Conservation (phyloP, 1,140 invertebrate species). For the Acyrthosiphon pisum region DNA sequence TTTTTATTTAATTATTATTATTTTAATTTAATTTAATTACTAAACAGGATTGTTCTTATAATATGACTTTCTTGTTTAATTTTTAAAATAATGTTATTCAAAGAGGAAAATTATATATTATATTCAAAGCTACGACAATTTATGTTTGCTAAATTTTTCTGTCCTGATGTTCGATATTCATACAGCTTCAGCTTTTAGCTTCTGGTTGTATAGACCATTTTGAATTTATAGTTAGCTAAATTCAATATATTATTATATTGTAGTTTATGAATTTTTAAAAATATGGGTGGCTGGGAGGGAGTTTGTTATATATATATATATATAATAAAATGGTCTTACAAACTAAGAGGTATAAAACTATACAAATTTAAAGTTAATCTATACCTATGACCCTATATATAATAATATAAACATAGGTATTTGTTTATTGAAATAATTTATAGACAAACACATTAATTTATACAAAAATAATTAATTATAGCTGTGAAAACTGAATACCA, state of each 20-base stretch:
- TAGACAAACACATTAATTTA: not conserved
- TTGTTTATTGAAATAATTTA: not conserved
- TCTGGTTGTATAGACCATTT: not conserved
- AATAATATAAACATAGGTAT: not conserved
- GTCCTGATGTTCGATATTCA: not conserved
- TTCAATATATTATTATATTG: not conserved
- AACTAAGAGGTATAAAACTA: not conserved
- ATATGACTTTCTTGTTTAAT: constrained; percentile 30
- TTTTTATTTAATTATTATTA: constrained; percentile 21
- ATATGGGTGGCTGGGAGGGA: not conserved
- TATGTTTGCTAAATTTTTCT: constrained; percentile 18
- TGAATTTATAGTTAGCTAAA: not conserved
- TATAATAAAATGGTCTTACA: not conserved
- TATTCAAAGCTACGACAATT: constrained; percentile 18
- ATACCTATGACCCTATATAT: not conserved
- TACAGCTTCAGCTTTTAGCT: not conserved
- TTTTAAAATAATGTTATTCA: constrained; percentile 37
- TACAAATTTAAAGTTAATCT: not conserved
- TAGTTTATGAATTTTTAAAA: not conserved
- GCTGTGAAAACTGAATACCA: not conserved
- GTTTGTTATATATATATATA: not conserved
- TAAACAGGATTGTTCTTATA: not conserved
- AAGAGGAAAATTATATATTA: constrained; percentile 43
- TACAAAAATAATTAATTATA: not conserved
- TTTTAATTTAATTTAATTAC: constrained; percentile 37